Evolutionary conservation across 2,113 vertebrate genomes (phyloP).

Genomic region (Tinamus guttatus): DNA sequence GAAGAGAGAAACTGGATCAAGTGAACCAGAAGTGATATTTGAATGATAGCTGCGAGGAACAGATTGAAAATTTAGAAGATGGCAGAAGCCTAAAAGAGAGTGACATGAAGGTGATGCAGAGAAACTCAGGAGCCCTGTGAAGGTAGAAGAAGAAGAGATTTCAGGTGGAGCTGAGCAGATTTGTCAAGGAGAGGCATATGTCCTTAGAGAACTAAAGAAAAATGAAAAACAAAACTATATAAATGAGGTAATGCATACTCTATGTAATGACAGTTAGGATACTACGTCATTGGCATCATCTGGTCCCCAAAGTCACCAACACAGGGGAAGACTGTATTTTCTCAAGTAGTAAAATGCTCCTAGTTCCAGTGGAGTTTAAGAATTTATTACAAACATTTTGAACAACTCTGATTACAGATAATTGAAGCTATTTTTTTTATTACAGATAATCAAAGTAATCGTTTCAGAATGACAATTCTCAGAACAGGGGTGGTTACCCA

Average conservation of each 20-base stretch:
- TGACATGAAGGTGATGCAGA: background rate
- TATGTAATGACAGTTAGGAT: background rate
- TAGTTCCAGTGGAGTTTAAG: background rate
- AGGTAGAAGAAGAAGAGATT: background rate
- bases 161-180: background rate
- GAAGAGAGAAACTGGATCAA: background rate
- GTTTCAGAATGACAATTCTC: background rate
- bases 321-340: background rate
- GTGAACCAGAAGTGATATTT: background rate
- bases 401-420: constrained; percentile 43
- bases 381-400: constrained; percentile 24
- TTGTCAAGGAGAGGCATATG: background rate
- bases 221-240: background rate
- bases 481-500: background rate
- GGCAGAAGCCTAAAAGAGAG: background rate
- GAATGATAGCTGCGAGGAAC: background rate
- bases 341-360: background rate
- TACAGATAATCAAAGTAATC: constrained; percentile 19
- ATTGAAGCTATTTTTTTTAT: background rate
- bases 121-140: background rate
- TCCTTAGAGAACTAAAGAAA: background rate
- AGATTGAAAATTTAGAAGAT: background rate
- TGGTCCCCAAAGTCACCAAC: background rate
- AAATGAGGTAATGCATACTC: background rate
- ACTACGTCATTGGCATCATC: background rate